These are phyloP conservation scores for Lissocephala sabroskyi DNA, from an alignment of 2,888 invertebrate species.

Conservation along the genomic window DNA sequence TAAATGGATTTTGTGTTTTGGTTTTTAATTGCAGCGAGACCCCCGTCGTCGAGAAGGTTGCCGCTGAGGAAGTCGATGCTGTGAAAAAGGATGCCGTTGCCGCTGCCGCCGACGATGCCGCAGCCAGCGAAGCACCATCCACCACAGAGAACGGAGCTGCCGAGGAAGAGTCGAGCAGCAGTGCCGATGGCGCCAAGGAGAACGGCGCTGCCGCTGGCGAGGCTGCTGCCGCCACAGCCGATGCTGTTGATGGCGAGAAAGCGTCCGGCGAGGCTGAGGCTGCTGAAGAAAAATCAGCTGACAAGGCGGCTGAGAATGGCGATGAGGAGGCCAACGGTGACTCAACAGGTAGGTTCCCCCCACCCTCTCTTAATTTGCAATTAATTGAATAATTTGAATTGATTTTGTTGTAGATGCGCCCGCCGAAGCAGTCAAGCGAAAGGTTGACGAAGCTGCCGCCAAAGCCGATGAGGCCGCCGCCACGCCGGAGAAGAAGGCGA, in stretches of 20 bases:
- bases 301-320: constrained; percentile 60
- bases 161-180: constrained; percentile 46
- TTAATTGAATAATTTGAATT: not conserved
- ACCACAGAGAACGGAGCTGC: constrained; percentile 66
- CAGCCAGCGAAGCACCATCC: constrained; percentile 50
- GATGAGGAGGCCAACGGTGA: constrained; percentile 69
- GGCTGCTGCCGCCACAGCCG: constrained; percentile 33
- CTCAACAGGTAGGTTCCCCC: constrained; percentile 62
- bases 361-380: not conserved
- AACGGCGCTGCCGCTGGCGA: constrained; percentile 52
- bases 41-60: constrained; percentile 71
- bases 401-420: constrained; percentile 58
- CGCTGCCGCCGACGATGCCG: constrained; percentile 36
- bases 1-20: constrained; percentile 3
- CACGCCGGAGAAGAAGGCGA: constrained; percentile 72
- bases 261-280: constrained; percentile 22
- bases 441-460: constrained; percentile 64
- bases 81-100: constrained; percentile 31
- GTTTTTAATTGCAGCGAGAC: constrained; percentile 55
- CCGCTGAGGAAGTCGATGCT: constrained; percentile 69
- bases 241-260: constrained; percentile 31
- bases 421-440: constrained; percentile 72
- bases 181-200: constrained; percentile 50
- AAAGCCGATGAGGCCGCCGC: constrained; percentile 69
- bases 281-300: constrained; percentile 43